phyloP scores from a whole-genome alignment of 2,113 vertebrate species.

The Prietella phreatophila region DNA sequence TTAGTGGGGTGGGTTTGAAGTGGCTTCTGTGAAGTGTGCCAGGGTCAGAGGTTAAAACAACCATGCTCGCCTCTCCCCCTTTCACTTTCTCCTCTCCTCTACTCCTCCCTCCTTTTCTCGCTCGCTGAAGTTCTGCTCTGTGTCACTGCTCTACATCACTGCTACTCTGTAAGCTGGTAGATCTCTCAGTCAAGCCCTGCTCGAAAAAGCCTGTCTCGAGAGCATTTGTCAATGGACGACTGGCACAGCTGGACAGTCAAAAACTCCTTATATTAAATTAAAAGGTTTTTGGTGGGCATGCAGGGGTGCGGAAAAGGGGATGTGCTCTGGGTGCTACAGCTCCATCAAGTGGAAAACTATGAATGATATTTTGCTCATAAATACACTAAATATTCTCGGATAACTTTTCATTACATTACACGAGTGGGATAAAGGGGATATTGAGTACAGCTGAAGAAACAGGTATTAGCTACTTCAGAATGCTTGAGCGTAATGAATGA shows the following conservation, averaged over 20 bases:
- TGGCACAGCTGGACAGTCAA: neutral
- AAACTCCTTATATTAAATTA: neutral
- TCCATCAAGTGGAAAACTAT: slow-evolving; percentile 16
- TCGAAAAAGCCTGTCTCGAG: neutral
- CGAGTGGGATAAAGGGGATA: neutral
- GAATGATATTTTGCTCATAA: neutral
- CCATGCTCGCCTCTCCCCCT: slow-evolving; percentile 64
- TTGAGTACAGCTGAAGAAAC: neutral
- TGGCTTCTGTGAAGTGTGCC: slow-evolving; percentile 73
- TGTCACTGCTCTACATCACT: slow-evolving; percentile 62
- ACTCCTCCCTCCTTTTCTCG: slow-evolving; percentile 40
- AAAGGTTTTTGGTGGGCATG: neutral
- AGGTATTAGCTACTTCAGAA: neutral
- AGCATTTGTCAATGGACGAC: neutral
- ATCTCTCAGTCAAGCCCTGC: neutral
- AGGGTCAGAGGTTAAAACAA: slow-evolving; percentile 76
- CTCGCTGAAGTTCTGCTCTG: slow-evolving; percentile 24
- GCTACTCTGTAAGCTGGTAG: slow-evolving; percentile 57
- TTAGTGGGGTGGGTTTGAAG: slow-evolving; percentile 68
- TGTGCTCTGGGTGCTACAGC: neutral
- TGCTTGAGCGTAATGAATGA: neutral
- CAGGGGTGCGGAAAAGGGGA: neutral
- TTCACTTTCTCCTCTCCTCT: slow-evolving; percentile 39
- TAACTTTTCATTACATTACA: neutral
- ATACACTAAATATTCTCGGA: neutral